These are phyloP conservation scores for Eupsilia transversa DNA, from an alignment of 2,888 invertebrate species.

Conservation along the genomic window DNA sequence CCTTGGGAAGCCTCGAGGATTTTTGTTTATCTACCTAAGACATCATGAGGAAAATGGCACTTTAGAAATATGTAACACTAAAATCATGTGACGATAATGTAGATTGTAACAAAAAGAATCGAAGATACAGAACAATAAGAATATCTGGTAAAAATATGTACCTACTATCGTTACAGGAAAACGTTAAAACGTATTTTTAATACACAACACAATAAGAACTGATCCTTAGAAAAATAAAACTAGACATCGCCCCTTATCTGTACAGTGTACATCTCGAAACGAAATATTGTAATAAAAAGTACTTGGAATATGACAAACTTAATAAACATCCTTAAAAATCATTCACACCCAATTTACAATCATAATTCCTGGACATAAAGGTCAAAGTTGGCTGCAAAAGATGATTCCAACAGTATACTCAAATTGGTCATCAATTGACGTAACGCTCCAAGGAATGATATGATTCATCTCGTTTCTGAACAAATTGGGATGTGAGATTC, in stretches of 20 bases:
- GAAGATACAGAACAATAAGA: slow-evolving; percentile 76
- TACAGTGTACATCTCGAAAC: slow-evolving; percentile 82
- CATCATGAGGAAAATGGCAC: slow-evolving; percentile 66
- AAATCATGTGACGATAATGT: slow-evolving; percentile 52
- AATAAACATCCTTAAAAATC: slow-evolving; percentile 59
- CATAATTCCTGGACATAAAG: slow-evolving; percentile 77
- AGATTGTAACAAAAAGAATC: slow-evolving; percentile 72
- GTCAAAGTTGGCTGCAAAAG: slow-evolving; percentile 66
- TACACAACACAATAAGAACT: slow-evolving; percentile 80
- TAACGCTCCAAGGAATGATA: slow-evolving; percentile 80
- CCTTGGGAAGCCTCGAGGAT: slow-evolving; percentile 59
- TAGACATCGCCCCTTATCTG: slow-evolving; percentile 82
- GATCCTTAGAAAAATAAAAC: slow-evolving; percentile 82
- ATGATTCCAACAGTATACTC: slow-evolving; percentile 70
- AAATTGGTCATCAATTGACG: slow-evolving; percentile 77
- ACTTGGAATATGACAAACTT: slow-evolving; percentile 73
- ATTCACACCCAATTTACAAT: slow-evolving; percentile 69
- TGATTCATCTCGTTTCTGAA: slow-evolving; percentile 85
- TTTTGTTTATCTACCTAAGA: slow-evolving; percentile 49
- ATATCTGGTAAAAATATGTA: slow-evolving; percentile 69
- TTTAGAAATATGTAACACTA: slow-evolving; percentile 52
- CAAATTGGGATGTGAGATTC: slow-evolving; percentile 85
- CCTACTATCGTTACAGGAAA: slow-evolving; percentile 84
- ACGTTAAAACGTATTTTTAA: slow-evolving; percentile 80
- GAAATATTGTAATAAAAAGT: slow-evolving; percentile 86